A percentile compares a stretch with the other conserved stretches of the same genome.
Conservation (phyloP, 2,113 vertebrate species). For the Ornithorhynchus anatinus region DNA sequence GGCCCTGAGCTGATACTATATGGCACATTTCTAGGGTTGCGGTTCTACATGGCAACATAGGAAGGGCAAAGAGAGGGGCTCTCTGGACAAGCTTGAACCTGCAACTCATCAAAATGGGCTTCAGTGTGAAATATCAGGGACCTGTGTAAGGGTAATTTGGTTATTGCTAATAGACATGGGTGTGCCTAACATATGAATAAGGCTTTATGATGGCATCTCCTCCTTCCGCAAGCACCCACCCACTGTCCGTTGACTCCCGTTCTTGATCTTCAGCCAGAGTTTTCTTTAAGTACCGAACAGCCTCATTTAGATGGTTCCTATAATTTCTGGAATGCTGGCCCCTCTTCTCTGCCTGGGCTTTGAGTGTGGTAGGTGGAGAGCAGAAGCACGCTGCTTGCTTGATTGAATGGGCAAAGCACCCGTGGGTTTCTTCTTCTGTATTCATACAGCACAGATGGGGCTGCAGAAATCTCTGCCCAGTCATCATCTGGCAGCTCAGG, state of each 20-base stretch:
- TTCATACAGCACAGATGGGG: too few species aligned
- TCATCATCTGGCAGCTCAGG: too few species aligned
- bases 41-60: too few species aligned
- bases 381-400: background rate
- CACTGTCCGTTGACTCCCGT: background rate
- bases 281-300: background rate
- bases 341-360: background rate
- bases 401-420: background rate
- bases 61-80: background rate
- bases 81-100: too few species aligned
- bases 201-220: background rate
- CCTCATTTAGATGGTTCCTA: background rate
- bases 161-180: background rate
- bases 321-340: background rate
- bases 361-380: background rate
- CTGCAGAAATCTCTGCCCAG: too few species aligned
- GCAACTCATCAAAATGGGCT: too few species aligned
- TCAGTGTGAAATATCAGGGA: too few species aligned
- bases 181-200: background rate
- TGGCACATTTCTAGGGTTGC: too few species aligned
- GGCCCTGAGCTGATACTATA: too few species aligned
- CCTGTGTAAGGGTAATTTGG: background rate
- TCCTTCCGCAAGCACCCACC: background rate
- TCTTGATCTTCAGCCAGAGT: background rate
- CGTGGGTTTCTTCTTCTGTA: constrained; percentile 1